Evolutionary conservation across 1,140 invertebrate genomes (phyloP).

Genomic region (Pseudomyrmex dendroicus): DNA sequence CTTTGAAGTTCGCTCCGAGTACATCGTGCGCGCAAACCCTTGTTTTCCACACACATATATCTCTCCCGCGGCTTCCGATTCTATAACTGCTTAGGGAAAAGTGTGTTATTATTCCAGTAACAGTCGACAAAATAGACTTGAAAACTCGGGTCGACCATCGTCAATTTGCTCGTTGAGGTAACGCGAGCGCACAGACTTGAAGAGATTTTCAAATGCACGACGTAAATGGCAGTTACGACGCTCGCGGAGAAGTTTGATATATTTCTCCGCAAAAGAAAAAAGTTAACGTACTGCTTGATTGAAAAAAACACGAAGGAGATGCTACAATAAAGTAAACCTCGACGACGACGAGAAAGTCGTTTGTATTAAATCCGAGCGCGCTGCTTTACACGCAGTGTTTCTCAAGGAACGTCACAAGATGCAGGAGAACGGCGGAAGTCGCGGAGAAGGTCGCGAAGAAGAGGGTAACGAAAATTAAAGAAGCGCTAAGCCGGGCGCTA

Average conservation of each 20-base stretch:
- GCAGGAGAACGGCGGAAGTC: background rate
- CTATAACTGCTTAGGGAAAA: background rate
- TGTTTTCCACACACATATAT: background rate
- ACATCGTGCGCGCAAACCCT: background rate
- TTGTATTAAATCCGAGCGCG: background rate
- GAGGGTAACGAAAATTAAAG: slow-evolving; percentile 82
- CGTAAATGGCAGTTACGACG: no score
- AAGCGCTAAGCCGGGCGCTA: slow-evolving; percentile 84
- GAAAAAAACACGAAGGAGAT: background rate
- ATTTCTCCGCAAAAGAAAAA: background rate
- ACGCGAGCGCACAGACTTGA: no score
- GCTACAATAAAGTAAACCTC: background rate
- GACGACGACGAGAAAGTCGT: no score
- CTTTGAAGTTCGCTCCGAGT: slow-evolving; percentile 26
- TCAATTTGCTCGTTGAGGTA: background rate
- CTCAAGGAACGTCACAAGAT: background rate
- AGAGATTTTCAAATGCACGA: no score
- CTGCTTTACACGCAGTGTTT: background rate
- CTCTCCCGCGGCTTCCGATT: background rate
- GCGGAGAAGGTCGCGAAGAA: slow-evolving; percentile 27
- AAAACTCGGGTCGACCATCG: background rate
- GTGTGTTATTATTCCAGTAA: background rate
- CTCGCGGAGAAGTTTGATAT: background rate
- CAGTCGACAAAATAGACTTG: slow-evolving; percentile 4
- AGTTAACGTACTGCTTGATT: background rate